Evolutionary conservation across 1,140 invertebrate species (phyloP), one percentile per base, ranked within the genome.

Genomic region (Parasteatoda tepidariorum): DNA sequence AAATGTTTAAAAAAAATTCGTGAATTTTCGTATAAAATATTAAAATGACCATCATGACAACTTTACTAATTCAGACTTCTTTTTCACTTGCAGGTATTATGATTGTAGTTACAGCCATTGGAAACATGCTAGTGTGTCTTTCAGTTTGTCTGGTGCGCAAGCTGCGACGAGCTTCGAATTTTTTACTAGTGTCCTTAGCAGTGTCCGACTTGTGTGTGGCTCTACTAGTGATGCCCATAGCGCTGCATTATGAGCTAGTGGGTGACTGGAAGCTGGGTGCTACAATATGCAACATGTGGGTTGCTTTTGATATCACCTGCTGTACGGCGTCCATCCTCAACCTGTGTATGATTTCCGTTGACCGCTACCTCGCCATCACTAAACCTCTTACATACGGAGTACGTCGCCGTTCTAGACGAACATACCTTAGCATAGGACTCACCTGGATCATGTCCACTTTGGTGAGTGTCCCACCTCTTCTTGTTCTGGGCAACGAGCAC

Each of bases 241-340:
- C 93, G 93, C 90, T 93, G 93, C 75, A 95, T 93, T 88, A 94
- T 93, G 89, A 94, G 94, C 86, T 92, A 93, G 83, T 89, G 30
- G 94, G 95, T 61, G 92, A 91, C 74, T 97, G 96, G 96, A 93
- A 96, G 85, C 95, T 97, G 84, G 95, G 95, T 68, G 91, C 92
- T 22, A 91, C 94, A 48, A 91, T 96, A 85, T 97, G 96, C 89
- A 94, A 97, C 88, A 91, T 89, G 33, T 89, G 88, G 88, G 86
- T 97, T 78, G 96, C 96, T 0, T 93, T 97, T 26, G 97, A 98
- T 89, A 97, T 98, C 1, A 96, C 96, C 93, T 95, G 98, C 93
- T 95, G 97, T 89, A 98, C 97, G 0, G 97, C 97, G 0, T 97
- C 96, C 85, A 98, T 98, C 85, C 91, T 98, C 66, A 98, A 97